Base-by-base conservation (phyloP, 30 jellyfish, hydroid and myxozoan genomes). In the Turritopsis rubra region DNA sequence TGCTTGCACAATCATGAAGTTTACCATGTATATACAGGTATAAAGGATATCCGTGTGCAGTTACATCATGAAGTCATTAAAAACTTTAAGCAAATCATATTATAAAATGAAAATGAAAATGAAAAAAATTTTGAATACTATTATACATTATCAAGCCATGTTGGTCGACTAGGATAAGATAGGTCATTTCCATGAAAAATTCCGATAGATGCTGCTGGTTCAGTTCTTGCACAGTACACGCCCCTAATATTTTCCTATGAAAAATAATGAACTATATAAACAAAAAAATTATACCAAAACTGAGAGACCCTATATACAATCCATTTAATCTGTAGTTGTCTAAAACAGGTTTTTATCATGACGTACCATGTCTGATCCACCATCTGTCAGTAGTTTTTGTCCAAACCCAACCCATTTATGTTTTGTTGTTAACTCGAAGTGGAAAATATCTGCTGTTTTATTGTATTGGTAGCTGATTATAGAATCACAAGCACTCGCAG, bases 381-480 rank as follows among this genome's bases (percentile, higher is more conserved):
- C 77, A 68, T 27, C 8, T n/a, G 16, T 27, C 19, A 17, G 31
- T 22, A 27, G 0, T 27, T 68, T 68, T 27, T 68, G 77, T 68
- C 7, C 77, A 68, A 68, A 68, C 28, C 77, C 77, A 68, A 68
- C 30, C 77, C 77, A 68, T 68, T 68, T 68, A 68, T 68, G 77
- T 68, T 68, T 68, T 68, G 77, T 68, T 7, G 77, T 8, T n/a
- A 68, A 1, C 30, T 68, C 31, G 19, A 68, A 68, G 16, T 8
- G 28, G 28, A 68, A 68, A 23, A 68, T 22, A 68, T 68, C 77
- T 3, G 60, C 60, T 41, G 60, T 76, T 1, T 65, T 80, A 52
- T 80, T 68, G 66, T 52, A 65, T 65, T 52, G 76, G 66, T 52
- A 80, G 23, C 79, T 80, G n/a, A 68, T 82, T 52, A 80, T 53